Base-by-base conservation (phyloP, 1,140 invertebrate genomes). In the Drosophila sp. region DNA sequence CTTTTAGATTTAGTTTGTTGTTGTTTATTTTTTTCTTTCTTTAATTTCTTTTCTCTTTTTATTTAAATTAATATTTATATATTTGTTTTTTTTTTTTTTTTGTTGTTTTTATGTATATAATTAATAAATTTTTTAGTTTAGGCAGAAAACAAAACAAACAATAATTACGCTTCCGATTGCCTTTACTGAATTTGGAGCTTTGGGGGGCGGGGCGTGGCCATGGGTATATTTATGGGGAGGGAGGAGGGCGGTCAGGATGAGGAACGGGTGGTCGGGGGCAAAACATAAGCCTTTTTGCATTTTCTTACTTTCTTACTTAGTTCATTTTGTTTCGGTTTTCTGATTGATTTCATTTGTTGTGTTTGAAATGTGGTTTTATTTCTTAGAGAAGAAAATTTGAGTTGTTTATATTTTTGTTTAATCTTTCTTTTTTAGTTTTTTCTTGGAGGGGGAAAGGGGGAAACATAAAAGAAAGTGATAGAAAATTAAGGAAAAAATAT, bases 71-170 rank as follows among this genome's bases (percentile, higher is more conserved):
- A 69, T 87, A 87, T 86, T 68, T 79, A 76, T 83, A 80, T 77
- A 50, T 75, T 75, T 30, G 44, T 55, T 60, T 54, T 38, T 10
- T 38, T 38, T 55, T 47, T 69, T 87, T 86, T 86, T 79, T 70
- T 87, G 80, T 76, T 70, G 70, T 56, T 70, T 77, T 77, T 78
- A 78, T 85, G 83, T 76, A 87, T 83, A 79, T 86, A 87, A 87
- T 87, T 83, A 83, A 79, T 87, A 83, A 86, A 73, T 77, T 80
- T 79, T 89, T 68, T 83, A 74, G 67, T 83, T 80, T 89, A 80
- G 64, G 83, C 82, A 87, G 82, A 85, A 85, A 86, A 86, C 83
- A 87, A 86, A 87, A 86, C 85, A 85, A 86, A 86, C 83, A 87
- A 86, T 86, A 86, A 82, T 87, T 79, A 76, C 69, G 79, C 65